Evolutionary conservation across 2,888 invertebrate genomes (phyloP).

Genomic region (Yponomeuta evonymella): DNA sequence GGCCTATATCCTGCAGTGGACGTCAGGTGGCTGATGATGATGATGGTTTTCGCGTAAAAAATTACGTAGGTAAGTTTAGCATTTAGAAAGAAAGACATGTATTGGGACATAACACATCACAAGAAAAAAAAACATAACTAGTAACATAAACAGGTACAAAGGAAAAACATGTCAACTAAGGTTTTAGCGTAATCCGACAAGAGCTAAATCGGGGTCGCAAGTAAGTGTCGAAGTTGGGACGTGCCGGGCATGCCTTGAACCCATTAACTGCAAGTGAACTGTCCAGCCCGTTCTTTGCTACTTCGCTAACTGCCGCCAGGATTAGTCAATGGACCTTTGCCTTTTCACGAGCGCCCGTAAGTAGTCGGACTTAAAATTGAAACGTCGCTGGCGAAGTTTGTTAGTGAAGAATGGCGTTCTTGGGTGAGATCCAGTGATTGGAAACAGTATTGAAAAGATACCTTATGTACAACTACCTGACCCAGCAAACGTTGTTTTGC

Average conservation of each 20-base stretch:
- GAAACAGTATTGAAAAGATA: background rate
- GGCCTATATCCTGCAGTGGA: no score
- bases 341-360: background rate
- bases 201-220: background rate
- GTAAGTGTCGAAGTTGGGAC: conserved; percentile 11
- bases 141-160: no score
- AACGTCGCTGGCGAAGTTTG: background rate
- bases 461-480: no score
- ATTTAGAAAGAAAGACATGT: no score
- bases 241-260: conserved; percentile 8
- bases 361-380: background rate
- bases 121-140: no score
- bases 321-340: background rate
- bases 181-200: background rate
- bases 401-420: background rate
- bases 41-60: no score
- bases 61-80: no score
- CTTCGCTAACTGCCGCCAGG: background rate
- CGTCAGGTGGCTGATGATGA: no score
- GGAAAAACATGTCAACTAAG: no score
- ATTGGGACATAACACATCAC: no score
- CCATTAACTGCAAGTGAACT: conserved; percentile 12
- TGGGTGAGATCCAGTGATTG: background rate
- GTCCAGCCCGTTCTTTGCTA: conserved; percentile 6
- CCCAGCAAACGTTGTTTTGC: no score